Conservation (phyloP, 2,888 invertebrate genomes). For the Polydrusus cervinus region DNA sequence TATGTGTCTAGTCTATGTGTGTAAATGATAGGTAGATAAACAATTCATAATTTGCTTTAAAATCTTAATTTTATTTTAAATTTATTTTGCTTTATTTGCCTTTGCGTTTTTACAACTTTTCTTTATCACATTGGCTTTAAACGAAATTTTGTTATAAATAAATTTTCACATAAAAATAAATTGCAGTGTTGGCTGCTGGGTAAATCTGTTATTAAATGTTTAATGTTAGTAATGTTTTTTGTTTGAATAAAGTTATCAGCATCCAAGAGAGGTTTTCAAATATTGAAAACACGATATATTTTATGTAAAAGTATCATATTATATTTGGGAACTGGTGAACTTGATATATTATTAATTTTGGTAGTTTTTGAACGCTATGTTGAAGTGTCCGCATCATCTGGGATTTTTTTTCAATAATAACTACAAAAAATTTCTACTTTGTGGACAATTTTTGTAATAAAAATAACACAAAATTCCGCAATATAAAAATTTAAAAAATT, state of each 20-base stretch:
- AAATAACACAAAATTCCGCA: too few relatives aligned
- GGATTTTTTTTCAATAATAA: too few relatives aligned
- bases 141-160: slow-evolving; percentile 17
- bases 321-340: too few relatives aligned
- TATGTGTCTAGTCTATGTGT: slow-evolving; percentile 19
- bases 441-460: too few relatives aligned
- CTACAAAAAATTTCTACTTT: too few relatives aligned
- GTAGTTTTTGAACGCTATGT: too few relatives aligned
- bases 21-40: slow-evolving; percentile 18
- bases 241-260: too few relatives aligned
- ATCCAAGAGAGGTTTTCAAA: background rate
- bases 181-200: slow-evolving; percentile 4
- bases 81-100: slow-evolving; percentile 14
- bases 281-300: too few relatives aligned
- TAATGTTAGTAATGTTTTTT: background rate
- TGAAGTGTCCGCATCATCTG: too few relatives aligned
- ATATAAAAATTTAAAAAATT: too few relatives aligned
- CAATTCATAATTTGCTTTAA: slow-evolving; percentile 12
- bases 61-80: background rate
- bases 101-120: slow-evolving; percentile 32
- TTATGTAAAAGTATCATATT: too few relatives aligned
- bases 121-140: background rate
- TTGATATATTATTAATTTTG: too few relatives aligned
- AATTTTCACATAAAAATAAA: background rate
- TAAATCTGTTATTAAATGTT: slow-evolving; percentile 16